Evolutionary conservation across 1,140 invertebrate species (phyloP).

Genomic region (Ostrea edulis): DNA sequence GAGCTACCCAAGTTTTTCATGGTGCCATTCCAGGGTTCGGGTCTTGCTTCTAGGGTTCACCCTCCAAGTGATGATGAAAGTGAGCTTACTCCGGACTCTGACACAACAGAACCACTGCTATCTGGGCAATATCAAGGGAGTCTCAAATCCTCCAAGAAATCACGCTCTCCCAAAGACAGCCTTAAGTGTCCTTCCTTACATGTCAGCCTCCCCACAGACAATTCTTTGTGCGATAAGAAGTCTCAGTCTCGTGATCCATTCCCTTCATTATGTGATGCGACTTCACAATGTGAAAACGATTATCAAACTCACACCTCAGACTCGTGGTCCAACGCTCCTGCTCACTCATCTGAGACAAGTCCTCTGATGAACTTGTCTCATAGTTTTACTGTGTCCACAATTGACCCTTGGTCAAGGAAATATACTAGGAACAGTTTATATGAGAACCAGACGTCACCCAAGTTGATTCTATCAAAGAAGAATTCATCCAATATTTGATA

Average conservation of each 20-base stretch:
- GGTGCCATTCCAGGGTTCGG: background rate
- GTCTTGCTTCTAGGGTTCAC: background rate
- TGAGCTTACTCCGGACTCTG: background rate
- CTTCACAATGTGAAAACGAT: slow-evolving; percentile 12
- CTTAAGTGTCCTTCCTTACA: background rate
- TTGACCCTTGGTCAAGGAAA: background rate
- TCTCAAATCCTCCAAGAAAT: slow-evolving; percentile 9
- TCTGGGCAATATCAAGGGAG: background rate
- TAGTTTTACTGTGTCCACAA: background rate
- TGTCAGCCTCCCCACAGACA: slow-evolving; percentile 19
- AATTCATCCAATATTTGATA: slow-evolving; percentile 2
- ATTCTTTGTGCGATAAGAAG: background rate
- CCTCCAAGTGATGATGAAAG: slow-evolving; percentile 16
- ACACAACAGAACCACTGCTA: slow-evolving; percentile 29
- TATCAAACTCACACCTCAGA: slow-evolving; percentile 2
- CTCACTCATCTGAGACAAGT: background rate
- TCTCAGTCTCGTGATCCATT: background rate
- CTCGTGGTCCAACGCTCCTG: background rate
- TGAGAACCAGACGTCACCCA: background rate
- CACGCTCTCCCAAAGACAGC: slow-evolving; percentile 2
- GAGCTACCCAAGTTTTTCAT: slow-evolving; percentile 32
- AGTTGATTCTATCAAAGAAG: background rate
- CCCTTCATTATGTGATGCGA: slow-evolving; percentile 2
- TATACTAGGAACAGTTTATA: background rate
- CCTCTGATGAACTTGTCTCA: background rate